Evolutionary conservation across 2,888 invertebrate species (phyloP).

Genomic region (Agrochola lota): DNA sequence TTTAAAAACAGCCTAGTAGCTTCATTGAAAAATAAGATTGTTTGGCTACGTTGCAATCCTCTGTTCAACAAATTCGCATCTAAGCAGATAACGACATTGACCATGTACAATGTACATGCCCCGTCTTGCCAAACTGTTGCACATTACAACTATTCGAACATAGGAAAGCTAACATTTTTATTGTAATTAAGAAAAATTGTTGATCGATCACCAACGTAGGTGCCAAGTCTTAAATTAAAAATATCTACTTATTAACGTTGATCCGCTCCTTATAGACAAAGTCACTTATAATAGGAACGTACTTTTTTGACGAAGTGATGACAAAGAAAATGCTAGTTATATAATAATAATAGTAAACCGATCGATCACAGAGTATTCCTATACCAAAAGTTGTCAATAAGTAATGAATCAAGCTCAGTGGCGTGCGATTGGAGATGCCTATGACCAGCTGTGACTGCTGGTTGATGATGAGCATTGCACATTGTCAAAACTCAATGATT

Average conservation of each 20-base stretch:
- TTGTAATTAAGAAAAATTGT: not conserved
- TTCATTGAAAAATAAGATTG: not conserved
- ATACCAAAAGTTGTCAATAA: not conserved
- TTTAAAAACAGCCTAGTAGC: not conserved
- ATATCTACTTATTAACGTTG: not conserved
- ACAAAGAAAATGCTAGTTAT: no score
- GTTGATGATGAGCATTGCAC: not conserved
- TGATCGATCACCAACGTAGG: not conserved
- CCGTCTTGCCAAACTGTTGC: not conserved
- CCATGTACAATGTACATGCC: not conserved
- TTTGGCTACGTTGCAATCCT: not conserved
- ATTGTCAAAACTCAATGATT: not conserved
- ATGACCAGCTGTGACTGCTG: no score
- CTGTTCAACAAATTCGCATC: not conserved
- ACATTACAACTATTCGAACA: not conserved
- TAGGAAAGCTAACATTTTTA: not conserved
- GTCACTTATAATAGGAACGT: not conserved
- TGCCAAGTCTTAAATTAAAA: conserved; percentile 4
- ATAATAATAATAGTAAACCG: no score
- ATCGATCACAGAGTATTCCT: not conserved
- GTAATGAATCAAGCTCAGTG: no score
- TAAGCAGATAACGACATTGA: not conserved
- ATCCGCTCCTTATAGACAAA: not conserved
- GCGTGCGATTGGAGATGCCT: not conserved
- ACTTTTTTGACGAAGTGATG: not conserved